Evolutionary conservation across 1,140 invertebrate species (phyloP).

Genomic region (Asobara japonica): DNA sequence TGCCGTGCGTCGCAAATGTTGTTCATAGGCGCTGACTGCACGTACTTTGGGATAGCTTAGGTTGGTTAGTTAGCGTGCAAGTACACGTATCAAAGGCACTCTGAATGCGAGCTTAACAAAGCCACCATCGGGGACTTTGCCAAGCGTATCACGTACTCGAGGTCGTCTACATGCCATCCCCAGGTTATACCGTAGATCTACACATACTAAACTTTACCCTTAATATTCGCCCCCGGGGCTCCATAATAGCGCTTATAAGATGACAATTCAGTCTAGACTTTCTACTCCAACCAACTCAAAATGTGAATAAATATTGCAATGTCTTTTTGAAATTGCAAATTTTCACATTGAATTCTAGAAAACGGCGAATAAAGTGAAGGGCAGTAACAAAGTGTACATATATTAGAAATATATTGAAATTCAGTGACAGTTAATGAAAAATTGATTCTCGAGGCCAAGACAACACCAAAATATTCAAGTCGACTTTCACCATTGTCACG

Average conservation of each 20-base stretch:
- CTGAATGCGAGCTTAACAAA: slow-evolving; percentile 68
- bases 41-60: slow-evolving; percentile 56
- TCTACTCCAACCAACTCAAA: background rate
- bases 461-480: no score
- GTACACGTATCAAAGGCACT: slow-evolving; percentile 69
- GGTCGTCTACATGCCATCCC: slow-evolving; percentile 37
- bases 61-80: slow-evolving; percentile 69
- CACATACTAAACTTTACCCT: background rate
- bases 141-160: slow-evolving; percentile 67
- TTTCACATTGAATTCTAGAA: no score
- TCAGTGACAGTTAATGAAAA: no score
- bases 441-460: no score
- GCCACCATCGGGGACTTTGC: slow-evolving; percentile 61
- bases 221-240: background rate
- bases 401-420: no score
- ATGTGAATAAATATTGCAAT: background rate
- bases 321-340: no score
- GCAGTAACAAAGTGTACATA: no score
- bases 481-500: no score
- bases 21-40: slow-evolving; percentile 24
- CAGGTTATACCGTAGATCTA: background rate
- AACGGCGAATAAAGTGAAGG: no score
- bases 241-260: background rate
- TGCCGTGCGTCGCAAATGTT: background rate
- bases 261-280: background rate